Base-by-base conservation (phyloP, 64 coral and sea anemone species). In the Catalaphyllia jardinei region DNA sequence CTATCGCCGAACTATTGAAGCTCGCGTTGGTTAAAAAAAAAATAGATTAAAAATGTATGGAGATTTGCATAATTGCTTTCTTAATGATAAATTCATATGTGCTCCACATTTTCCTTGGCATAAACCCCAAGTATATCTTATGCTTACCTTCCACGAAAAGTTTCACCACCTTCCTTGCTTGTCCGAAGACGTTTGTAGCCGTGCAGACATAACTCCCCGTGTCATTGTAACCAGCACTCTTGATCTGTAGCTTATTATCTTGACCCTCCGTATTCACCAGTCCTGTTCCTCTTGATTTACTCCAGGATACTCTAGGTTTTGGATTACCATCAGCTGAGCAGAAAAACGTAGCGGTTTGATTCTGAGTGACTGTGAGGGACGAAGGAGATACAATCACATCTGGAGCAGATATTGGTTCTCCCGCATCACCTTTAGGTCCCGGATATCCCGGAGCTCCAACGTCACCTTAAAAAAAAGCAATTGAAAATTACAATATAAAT, bases 401-500 rank as follows among this genome's bases (percentile, higher is more conserved):
- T 65, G 83, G 83, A 71, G 60, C 62, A 71, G 60, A 33, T 39
- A 86, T 63, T 16, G 83, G 73, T 28, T 67, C 54, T 2, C 79
- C 89, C n/a, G 20, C 79, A 2, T 74, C 52, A 28, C 89, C 89
- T 74, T 67, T 72, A 31, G 67, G 78, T 60, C 89, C 89, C 30
- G 46, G 49, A 25, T 8, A 51, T 13, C 89, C 89, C 1, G 50
- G 27, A 15, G 52, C 42, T 74, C 89, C 89, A 24, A 16, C 18
- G 13, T 29, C 14, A n/a, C 62, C 76, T 49, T 3, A 12, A 29
- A 0, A 57, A 57, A 69, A 5, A 69, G n/a, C n/a, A 69, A 10
- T 35, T 35, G 3, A 35, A 35, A 35, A 35, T 35, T 35, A 46
- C 39, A 46, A 46, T 7, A 46, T 46, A 46, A 46, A 4, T 46